Evolutionary conservation across 2,113 vertebrate species (phyloP).

Genomic region (Paracanthobrama guichenoti): DNA sequence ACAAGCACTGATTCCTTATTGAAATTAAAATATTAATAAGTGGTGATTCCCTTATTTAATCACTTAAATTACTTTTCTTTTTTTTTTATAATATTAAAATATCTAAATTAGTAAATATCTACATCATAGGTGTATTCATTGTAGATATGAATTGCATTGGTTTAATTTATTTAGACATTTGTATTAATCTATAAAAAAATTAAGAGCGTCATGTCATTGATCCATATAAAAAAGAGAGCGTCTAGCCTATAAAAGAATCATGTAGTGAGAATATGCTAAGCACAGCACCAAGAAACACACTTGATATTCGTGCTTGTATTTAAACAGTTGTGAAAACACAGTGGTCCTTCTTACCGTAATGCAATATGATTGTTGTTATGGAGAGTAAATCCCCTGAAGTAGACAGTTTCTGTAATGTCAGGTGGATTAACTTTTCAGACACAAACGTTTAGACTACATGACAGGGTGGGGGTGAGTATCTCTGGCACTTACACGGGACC

Average conservation of each 20-base stretch:
- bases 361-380: conserved; percentile 35
- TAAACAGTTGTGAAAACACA: conserved; percentile 57
- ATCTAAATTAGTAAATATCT: background rate
- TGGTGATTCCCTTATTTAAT: background rate
- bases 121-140: too few species aligned
- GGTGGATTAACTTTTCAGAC: conserved; percentile 24
- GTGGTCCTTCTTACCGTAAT: conserved; percentile 38
- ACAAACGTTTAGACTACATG: conserved; percentile 44
- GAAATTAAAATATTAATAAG: background rate
- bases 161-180: too few species aligned
- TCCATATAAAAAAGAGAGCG: background rate
- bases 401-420: conserved; percentile 38
- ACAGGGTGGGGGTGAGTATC: conserved; percentile 42
- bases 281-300: background rate
- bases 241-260: background rate
- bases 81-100: background rate
- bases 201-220: background rate
- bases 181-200: background rate
- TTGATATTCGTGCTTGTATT: conserved; percentile 38
- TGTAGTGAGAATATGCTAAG: conserved; percentile 35
- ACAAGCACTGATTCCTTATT: too few species aligned
- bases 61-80: background rate
- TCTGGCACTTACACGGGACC: conserved; percentile 28
- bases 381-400: conserved; percentile 32
- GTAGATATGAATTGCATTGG: too few species aligned